These are phyloP conservation scores for Synanceia verrucosa DNA, from an alignment of 2,797 vertebrate species.

Conservation along the genomic window DNA sequence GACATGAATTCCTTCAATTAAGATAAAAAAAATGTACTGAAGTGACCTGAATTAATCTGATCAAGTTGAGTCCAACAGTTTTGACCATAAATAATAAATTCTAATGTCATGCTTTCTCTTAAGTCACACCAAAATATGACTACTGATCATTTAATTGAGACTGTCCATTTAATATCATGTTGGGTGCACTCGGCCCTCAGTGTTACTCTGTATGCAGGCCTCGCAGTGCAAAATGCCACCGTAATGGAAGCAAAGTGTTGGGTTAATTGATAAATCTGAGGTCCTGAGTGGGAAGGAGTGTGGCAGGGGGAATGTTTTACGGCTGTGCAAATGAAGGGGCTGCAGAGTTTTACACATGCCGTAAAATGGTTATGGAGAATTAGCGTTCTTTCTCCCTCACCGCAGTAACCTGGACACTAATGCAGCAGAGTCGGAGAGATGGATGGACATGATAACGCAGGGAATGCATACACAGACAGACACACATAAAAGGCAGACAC, in stretches of 20 bases:
- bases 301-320: constrained; percentile 78
- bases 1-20: constrained; percentile 42
- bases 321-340: constrained; percentile 79
- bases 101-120: constrained; percentile 44
- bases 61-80: constrained; percentile 32
- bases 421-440: constrained; percentile 41
- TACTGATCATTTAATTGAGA: constrained; percentile 55
- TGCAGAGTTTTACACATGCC: constrained; percentile 79
- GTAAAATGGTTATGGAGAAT: constrained; percentile 83
- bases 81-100: constrained; percentile 44
- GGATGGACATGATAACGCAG: constrained; percentile 32
- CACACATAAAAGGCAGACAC: constrained; percentile 30
- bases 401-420: constrained; percentile 58
- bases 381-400: constrained; percentile 65
- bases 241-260: constrained; percentile 76
- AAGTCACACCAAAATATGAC: constrained; percentile 50
- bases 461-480: constrained; percentile 33
- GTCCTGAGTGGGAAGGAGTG: constrained; percentile 67
- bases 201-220: constrained; percentile 58
- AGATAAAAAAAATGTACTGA: constrained; percentile 20
- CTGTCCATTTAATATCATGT: constrained; percentile 48
- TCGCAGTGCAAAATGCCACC: constrained; percentile 62
- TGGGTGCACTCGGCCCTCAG: constrained; percentile 40
- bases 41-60: constrained; percentile 30
- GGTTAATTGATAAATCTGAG: constrained; percentile 82